These are phyloP conservation scores for Ibidorhyncha struthersii DNA, from an alignment of 2,113 vertebrate species.

Conservation along the genomic window DNA sequence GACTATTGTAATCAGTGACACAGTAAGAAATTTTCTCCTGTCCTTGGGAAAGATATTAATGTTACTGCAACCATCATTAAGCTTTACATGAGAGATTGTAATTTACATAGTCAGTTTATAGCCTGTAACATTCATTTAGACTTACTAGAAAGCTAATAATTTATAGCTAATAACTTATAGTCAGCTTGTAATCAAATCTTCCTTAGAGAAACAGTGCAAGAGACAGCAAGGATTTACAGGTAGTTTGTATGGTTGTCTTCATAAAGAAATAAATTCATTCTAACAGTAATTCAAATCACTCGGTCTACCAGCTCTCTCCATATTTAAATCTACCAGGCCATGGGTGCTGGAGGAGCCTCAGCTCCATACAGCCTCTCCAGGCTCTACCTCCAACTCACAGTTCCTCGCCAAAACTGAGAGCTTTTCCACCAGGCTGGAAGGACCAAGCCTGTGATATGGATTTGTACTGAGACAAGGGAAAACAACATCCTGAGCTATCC, in stretches of 20 bases:
- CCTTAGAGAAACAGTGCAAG: background rate
- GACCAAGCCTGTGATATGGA: background rate
- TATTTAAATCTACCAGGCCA: background rate
- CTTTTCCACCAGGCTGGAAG: background rate
- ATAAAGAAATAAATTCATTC: background rate
- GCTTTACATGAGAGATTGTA: background rate
- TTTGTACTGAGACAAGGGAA: background rate
- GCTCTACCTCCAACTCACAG: background rate
- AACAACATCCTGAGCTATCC: background rate
- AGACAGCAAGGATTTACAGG: background rate
- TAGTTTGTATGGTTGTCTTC: background rate
- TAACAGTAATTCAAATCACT: background rate
- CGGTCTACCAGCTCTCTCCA: background rate
- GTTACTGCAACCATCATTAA: background rate
- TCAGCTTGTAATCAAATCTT: conserved; percentile 19
- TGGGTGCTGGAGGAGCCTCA: background rate
- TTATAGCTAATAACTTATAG: conserved; percentile 18
- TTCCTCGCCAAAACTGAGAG: background rate
- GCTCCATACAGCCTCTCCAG: background rate
- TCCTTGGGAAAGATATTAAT: background rate
- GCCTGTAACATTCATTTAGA: conserved; percentile 19
- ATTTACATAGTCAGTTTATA: conserved; percentile 28
- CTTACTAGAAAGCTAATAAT: conserved; percentile 41
- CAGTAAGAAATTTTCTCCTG: background rate
- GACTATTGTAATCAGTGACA: background rate